Conservation (phyloP, 2,797 vertebrate genomes). For the Coregonus ussuriensis region DNA sequence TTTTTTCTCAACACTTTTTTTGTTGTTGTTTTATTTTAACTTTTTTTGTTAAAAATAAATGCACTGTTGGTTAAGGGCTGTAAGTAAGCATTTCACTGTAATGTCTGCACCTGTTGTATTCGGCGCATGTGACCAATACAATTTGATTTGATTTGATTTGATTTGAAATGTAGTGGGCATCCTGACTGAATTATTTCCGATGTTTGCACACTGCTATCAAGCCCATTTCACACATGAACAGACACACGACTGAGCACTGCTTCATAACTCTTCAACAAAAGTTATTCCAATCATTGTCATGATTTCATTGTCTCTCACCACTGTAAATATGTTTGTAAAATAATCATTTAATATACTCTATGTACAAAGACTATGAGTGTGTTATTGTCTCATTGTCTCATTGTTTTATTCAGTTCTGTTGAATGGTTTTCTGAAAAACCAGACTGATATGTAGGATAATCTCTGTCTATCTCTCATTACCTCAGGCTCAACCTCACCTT, state of each 20-base stretch:
- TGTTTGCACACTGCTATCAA: not conserved
- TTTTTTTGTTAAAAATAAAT: too few relatives aligned
- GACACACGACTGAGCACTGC: not conserved
- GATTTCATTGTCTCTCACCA: not conserved
- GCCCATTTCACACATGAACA: not conserved
- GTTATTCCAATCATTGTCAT: conserved; percentile 9
- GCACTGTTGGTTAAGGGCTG: too few relatives aligned
- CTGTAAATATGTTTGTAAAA: conserved; percentile 70
- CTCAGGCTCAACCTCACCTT: not conserved
- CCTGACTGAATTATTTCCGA: conserved; percentile 35
- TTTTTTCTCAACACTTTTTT: too few relatives aligned
- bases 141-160: too few relatives aligned
- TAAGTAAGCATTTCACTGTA: too few relatives aligned
- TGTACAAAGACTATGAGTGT: not conserved
- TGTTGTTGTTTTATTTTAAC: too few relatives aligned
- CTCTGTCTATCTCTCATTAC: not conserved
- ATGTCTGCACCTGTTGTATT: too few relatives aligned
- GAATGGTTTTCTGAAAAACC: not conserved
- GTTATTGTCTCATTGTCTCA: not conserved
- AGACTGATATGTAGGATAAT: not conserved
- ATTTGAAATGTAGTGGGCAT: conserved; percentile 11
- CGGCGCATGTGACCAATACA: too few relatives aligned
- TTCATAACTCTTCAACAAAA: conserved; percentile 2
- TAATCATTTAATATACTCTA: conserved; percentile 30
- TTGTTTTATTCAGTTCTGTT: not conserved